These are phyloP conservation scores for Clytia hemisphaerica DNA, from an alignment of 30 jellyfish, hydroid and myxozoan species.

Conservation along the genomic window DNA sequence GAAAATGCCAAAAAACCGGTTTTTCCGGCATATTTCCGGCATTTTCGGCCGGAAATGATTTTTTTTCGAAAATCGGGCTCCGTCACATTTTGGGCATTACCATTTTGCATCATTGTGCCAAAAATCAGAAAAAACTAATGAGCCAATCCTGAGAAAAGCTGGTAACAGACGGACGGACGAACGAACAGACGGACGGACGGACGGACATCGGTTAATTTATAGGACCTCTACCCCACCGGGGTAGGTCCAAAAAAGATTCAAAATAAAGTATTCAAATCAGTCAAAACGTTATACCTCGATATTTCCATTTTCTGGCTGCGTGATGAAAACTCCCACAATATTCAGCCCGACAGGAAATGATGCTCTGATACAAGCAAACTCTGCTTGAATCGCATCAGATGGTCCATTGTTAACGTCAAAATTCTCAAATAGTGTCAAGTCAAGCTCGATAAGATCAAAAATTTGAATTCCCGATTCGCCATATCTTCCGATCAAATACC, in stretches of 20 bases:
- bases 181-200: no score
- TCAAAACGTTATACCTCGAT: conserved; percentile 2
- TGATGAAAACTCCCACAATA: conserved; percentile 33
- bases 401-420: not conserved
- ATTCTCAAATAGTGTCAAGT: conserved; percentile 22
- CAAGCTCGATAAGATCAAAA: conserved; percentile 27
- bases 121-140: not conserved
- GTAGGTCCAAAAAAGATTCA: not conserved
- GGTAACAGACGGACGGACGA: no score
- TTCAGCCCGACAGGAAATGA: conserved; percentile 40
- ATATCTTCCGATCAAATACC: conserved; percentile 12
- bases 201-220: no score
- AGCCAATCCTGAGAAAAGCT: no score
- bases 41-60: no score
- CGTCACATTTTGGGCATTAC: no score
- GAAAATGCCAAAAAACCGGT: no score
- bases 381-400: conserved; percentile 15
- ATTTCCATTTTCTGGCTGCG: conserved; percentile 38
- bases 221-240: no score
- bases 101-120: not conserved
- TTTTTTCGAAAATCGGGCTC: no score
- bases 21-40: no score
- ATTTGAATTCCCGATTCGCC: conserved; percentile 1
- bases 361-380: conserved; percentile 32
- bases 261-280: not conserved